Conservation (phyloP, 2,113 vertebrate species). For the Myotis brandtii region DNA sequence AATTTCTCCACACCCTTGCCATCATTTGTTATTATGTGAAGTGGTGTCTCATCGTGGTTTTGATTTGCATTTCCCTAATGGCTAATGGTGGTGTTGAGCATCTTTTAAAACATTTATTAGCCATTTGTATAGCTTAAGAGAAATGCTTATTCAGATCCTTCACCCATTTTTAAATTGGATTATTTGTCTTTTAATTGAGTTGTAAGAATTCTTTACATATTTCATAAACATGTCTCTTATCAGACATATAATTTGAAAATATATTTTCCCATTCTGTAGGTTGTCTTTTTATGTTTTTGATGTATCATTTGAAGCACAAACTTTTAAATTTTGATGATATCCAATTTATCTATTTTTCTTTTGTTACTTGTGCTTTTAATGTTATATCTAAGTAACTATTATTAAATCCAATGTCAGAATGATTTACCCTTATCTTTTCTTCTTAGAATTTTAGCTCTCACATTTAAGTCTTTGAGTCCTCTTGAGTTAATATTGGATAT, state of each 20-base stretch:
- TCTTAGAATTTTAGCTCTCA: background rate
- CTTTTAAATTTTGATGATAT: background rate
- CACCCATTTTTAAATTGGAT: background rate
- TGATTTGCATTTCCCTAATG: conserved; percentile 33
- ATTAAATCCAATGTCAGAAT: background rate
- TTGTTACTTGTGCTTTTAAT: background rate
- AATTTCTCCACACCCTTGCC: background rate
- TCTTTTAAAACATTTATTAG: background rate
- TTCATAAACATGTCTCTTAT: no score
- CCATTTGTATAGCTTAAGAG: background rate
- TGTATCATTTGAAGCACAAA: conserved; percentile 43
- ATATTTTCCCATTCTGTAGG: conserved; percentile 5
- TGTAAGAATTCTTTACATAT: background rate
- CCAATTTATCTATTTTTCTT: background rate
- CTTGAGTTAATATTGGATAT: conserved; percentile 39
- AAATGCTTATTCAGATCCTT: conserved; percentile 12
- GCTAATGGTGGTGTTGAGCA: background rate
- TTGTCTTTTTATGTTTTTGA: conserved; percentile 49
- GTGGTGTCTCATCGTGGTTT: conserved; percentile 24
- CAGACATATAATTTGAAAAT: no score
- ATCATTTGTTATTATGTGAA: conserved; percentile 20
- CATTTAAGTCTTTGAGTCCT: background rate
- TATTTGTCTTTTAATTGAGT: conserved; percentile 38
- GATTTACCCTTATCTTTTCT: background rate
- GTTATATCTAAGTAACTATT: background rate